Evolutionary conservation across 2,113 vertebrate species (phyloP), one percentile per base, ranked within the genome.

Genomic region (Mobula birostris): DNA sequence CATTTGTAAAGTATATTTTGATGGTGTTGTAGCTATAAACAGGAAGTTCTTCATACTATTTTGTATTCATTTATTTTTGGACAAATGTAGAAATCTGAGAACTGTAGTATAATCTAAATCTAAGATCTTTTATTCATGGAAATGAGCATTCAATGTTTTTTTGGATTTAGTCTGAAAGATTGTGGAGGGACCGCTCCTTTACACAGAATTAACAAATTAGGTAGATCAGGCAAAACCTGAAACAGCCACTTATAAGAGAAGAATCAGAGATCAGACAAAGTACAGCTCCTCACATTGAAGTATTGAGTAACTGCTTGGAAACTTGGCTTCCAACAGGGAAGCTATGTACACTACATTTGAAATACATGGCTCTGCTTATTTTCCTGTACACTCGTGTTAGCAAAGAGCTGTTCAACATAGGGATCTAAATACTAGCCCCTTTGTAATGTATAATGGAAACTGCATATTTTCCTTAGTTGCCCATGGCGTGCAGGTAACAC

Each of bases 1-100:
- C 40, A 74, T 56, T 72, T 74, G 72, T 40, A 93, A 93, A 93
- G 68, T 93, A 29, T 93, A 93, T 93, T 93, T 93, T 93, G 40
- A 74, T 93, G 70, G 36, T 74, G 70, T 36, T 93, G 36, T 93
- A 93, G 27, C 91, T 90, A 90, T 93, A 93, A 93, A 74, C 70
- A 74, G 21, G 36, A 93, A 93, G 27, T 66, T 92, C 36, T 91
- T 72, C 66, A 92, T 72, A 76, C 36, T 72, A 5, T 14, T 92
- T 92, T 93, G 70, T 56, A 56, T 56, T 93, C 68, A 29, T 2
- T 93, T 3, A 72, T 93, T 91, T 32, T 29, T 93, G 70, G 63
- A 48, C 29, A 29, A 90, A 7, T 32, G 14, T 63, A n/a, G 61
- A 66, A n/a, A 90, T 17, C 61, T 66, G 85, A 90, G 61, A 90